Evolutionary conservation across 1,140 invertebrate species (phyloP).

Genomic region (Drosophila lowei): DNA sequence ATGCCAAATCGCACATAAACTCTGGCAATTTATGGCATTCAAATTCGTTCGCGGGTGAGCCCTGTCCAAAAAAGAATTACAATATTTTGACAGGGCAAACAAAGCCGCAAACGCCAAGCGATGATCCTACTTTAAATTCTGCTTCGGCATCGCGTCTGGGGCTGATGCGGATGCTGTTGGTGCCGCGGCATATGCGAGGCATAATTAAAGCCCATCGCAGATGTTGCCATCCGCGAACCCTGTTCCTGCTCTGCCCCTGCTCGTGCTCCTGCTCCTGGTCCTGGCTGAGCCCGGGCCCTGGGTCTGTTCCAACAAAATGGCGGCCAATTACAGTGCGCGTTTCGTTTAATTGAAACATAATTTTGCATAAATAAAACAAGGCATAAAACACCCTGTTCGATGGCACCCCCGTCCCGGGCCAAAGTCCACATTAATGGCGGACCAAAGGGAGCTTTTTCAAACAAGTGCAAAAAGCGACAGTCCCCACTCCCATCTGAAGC

Average conservation of each 20-base stretch:
- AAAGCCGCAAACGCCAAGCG: constrained; percentile 61
- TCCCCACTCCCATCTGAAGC: background rate
- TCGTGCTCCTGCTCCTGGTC: too few species aligned
- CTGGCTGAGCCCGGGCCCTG: background rate
- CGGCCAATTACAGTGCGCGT: constrained; percentile 72
- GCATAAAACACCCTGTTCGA: constrained; percentile 80
- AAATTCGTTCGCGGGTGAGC: constrained; percentile 56
- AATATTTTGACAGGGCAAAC: constrained; percentile 77
- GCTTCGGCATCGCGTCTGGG: constrained; percentile 5
- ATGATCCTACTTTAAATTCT: constrained; percentile 80
- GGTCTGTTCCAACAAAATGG: constrained; percentile 44
- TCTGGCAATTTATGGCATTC: constrained; percentile 62
- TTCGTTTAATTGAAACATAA: constrained; percentile 82
- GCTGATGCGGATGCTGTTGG: constrained; percentile 4
- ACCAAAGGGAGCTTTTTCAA: constrained; percentile 60
- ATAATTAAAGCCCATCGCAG: constrained; percentile 74
- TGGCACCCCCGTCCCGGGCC: constrained; percentile 20
- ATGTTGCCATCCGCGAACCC: constrained; percentile 55
- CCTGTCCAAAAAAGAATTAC: constrained; percentile 53
- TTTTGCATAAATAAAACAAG: constrained; percentile 82
- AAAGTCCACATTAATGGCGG: constrained; percentile 46
- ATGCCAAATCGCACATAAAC: constrained; percentile 60
- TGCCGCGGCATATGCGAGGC: constrained; percentile 70
- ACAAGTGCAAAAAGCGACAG: constrained; percentile 26
- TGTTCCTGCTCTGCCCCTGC: background rate